Evolutionary conservation across 2,113 vertebrate genomes (phyloP).

Genomic region (Rhinolophus ferrumequinum): DNA sequence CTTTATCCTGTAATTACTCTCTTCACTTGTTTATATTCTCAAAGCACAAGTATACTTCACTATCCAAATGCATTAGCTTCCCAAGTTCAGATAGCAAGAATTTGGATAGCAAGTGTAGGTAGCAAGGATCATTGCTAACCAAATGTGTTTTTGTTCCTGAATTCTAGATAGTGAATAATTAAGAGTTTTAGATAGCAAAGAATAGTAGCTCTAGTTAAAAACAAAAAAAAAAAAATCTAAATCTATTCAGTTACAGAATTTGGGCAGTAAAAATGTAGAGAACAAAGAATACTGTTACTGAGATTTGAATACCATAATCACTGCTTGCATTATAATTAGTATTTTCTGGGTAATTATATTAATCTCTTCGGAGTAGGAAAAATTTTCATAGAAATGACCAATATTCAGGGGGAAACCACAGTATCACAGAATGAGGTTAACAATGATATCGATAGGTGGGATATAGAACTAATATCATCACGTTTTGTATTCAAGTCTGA

Average conservation of each 20-base stretch:
- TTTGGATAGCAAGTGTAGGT: not conserved
- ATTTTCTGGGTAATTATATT: not conserved
- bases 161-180: not conserved
- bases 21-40: conserved; percentile 38
- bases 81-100: conserved; percentile 24
- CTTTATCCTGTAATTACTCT: conserved; percentile 31
- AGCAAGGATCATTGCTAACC: not conserved
- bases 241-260: not conserved
- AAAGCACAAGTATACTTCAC: conserved; percentile 26
- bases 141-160: conserved; percentile 27
- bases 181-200: conserved; percentile 15
- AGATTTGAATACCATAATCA: conserved; percentile 47
- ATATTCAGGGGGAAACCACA: not conserved
- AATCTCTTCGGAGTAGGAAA: not conserved
- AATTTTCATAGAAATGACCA: conserved; percentile 27
- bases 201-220: not conserved
- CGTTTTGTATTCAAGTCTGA: not conserved
- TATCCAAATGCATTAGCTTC: conserved; percentile 24
- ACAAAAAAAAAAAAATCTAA: not conserved
- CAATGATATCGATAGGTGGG: not conserved
- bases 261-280: not conserved
- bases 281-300: not conserved
- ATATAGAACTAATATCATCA: not conserved
- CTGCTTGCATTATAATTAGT: not conserved
- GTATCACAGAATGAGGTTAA: not conserved